Base-by-base conservation (phyloP, 2,113 vertebrate species). In the Pan troglodytes region DNA sequence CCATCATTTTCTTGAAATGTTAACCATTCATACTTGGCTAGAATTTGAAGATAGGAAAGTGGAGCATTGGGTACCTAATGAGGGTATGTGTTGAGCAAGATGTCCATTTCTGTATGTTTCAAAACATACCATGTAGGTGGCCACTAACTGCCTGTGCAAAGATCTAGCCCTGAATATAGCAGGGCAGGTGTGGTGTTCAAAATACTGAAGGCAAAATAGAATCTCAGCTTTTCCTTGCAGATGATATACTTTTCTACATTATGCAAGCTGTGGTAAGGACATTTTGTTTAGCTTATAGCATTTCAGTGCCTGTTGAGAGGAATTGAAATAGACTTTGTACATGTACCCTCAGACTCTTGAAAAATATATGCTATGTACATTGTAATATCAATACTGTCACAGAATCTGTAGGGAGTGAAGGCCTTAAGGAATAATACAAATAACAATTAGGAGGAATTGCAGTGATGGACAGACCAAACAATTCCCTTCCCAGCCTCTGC, bases 401-500 rank as follows among this genome's bases (percentile, higher is more conserved):
- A 11, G 7, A 96, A 95, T 90, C 88, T 93, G 55, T 84, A 93
- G 92, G 90, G 94, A 97, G 43, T 35, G 50, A 88, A 80, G 97
- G 18, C 96, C 90, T 95, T 97, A 93, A 96, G 85, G 50, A 98
- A 79, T 97, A 98, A 95, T 87, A 67, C 3, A 96, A 91, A 94
- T 94, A 95, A 86, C 75, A 98, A 95, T 96, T 96, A 91, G 13
- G 94, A 85, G 76, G 55, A 80, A 10, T 48, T 70, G 67, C 85
- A 93, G 83, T 97, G 96, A 98, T 95, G 98, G 94, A 93, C 96
- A 98, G 45, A 38, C 84, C 70, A 32, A 97, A 70, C 89, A 97
- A 92, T 96, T 98, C 73, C 10, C 40, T 90, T 96, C 93, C n/a
- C 90, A 52, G 9, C 68, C 76, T 84, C 23, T 95, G 92, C 76